Evolutionary conservation across 2,888 invertebrate genomes (phyloP).

Genomic region (Plebejus argus): DNA sequence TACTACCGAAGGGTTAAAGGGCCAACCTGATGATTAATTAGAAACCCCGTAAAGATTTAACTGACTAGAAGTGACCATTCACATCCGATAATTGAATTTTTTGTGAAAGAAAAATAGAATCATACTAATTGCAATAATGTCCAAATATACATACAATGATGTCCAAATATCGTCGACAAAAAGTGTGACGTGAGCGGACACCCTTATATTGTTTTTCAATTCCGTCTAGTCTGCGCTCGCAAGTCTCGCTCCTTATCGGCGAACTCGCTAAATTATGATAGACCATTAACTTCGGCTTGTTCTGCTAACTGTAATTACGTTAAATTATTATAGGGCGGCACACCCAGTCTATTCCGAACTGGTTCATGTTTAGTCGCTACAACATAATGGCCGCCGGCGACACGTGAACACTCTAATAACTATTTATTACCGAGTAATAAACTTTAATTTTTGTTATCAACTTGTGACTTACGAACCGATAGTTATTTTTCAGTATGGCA

Average conservation of each 20-base stretch:
- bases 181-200: neutral
- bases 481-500: neutral
- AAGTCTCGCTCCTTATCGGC: conserved; percentile 24
- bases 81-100: neutral
- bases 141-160: too few relatives aligned
- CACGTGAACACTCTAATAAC: conserved; percentile 15
- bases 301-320: conserved; percentile 29
- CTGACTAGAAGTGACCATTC: neutral
- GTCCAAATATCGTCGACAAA: too few relatives aligned
- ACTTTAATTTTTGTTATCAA: neutral
- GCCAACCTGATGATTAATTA: neutral
- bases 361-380: conserved; percentile 15
- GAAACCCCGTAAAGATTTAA: neutral
- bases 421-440: conserved; percentile 18
- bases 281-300: conserved; percentile 22
- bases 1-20: neutral
- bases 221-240: neutral
- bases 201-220: neutral
- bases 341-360: conserved; percentile 21
- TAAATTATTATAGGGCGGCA: conserved; percentile 19
- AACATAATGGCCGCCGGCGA: conserved; percentile 4
- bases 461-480: neutral
- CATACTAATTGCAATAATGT: too few relatives aligned
- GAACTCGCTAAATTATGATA: conserved; percentile 27
- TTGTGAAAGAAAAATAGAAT: too few relatives aligned